Conservation (phyloP, 2,888 invertebrate genomes). For the Perdita meconis region DNA sequence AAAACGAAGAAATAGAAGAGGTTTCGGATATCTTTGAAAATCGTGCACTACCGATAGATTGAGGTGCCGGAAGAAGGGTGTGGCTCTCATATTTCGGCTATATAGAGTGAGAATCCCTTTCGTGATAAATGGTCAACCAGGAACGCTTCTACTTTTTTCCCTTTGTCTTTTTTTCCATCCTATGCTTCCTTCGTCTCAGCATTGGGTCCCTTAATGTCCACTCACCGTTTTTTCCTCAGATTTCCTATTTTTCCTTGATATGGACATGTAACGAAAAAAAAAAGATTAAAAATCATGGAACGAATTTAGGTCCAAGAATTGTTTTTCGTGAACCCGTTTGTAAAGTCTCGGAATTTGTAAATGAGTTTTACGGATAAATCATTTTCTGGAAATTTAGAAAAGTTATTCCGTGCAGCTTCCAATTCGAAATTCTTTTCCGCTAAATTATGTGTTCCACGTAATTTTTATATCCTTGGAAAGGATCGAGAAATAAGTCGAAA, state of each 20-base stretch:
- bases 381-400: too few species aligned
- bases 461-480: neutral
- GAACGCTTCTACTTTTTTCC: conserved; percentile 23
- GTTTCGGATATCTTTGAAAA: conserved; percentile 57
- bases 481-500: conserved; percentile 24
- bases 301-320: neutral
- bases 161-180: conserved; percentile 28
- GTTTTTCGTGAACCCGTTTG: too few species aligned
- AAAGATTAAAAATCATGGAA: neutral
- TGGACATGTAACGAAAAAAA: neutral
- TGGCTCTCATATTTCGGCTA: conserved; percentile 62
- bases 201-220: conserved; percentile 43
- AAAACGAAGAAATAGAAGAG: conserved; percentile 17
- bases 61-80: conserved; percentile 77
- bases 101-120: conserved; percentile 62
- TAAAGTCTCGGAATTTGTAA: too few species aligned
- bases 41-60: conserved; percentile 56
- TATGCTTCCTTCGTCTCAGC: conserved; percentile 36
- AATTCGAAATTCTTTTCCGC: neutral
- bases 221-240: conserved; percentile 22
- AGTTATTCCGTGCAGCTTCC: neutral
- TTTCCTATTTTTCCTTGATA: neutral
- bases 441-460: neutral
- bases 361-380: too few species aligned
- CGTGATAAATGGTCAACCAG: conserved; percentile 72